These are phyloP conservation scores for Brachionus angularis DNA, from an alignment of 1,140 invertebrate species.

Conservation along the genomic window DNA sequence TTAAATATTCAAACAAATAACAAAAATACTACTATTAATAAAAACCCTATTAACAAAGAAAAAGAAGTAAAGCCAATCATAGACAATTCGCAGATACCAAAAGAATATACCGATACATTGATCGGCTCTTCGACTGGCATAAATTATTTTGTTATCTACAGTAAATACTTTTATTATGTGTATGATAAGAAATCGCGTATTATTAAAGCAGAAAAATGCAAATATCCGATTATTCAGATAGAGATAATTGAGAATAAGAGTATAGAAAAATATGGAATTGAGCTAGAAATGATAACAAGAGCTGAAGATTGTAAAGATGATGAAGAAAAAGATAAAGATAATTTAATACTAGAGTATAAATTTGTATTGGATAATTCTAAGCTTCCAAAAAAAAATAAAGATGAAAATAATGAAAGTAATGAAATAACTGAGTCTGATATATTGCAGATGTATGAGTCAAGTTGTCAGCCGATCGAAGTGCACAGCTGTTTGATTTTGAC, in stretches of 20 bases:
- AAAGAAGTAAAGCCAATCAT: slow-evolving; percentile 5
- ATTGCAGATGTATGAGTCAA: neutral
- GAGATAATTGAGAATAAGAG: slow-evolving; percentile 36
- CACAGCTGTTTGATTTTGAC: slow-evolving; percentile 69
- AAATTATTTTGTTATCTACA: slow-evolving; percentile 40
- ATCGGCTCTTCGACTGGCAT: slow-evolving; percentile 31
- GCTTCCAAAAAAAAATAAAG: slow-evolving; percentile 38
- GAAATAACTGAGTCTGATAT: neutral
- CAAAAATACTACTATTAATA: neutral
- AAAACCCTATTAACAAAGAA: neutral
- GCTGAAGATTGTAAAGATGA: slow-evolving; percentile 30
- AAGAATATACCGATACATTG: slow-evolving; percentile 32
- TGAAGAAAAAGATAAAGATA: slow-evolving; percentile 40
- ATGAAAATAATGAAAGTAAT: neutral
- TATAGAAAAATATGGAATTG: slow-evolving; percentile 30
- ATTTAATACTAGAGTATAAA: slow-evolving; percentile 33
- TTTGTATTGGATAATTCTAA: slow-evolving; percentile 2
- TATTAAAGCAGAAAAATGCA: slow-evolving; percentile 10
- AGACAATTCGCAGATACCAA: slow-evolving; percentile 10
- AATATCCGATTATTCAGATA: slow-evolving; percentile 35
- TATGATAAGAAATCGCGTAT: slow-evolving; percentile 13
- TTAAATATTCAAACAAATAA: slow-evolving; percentile 47
- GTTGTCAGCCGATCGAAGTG: slow-evolving; percentile 15
- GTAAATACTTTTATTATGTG: slow-evolving; percentile 34
- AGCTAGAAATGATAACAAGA: slow-evolving; percentile 37